Conservation (phyloP, 2,797 vertebrate genomes). For the Hyperoplus immaculatus region DNA sequence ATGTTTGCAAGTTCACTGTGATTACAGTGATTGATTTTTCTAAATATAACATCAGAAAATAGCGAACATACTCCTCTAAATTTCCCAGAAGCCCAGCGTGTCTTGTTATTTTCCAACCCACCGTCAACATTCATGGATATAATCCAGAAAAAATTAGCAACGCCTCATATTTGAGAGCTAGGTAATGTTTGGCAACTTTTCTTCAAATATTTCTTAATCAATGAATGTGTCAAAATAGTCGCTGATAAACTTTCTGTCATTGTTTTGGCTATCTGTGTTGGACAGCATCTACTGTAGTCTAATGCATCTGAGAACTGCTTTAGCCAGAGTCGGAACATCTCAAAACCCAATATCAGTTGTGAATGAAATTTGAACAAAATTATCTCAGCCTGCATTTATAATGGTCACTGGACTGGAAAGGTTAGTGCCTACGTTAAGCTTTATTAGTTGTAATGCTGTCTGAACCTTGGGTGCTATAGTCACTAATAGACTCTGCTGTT, state of each 20-base stretch:
- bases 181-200: too few species aligned
- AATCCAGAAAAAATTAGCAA: too few species aligned
- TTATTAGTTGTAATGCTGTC: constrained; percentile 8
- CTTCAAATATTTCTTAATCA: too few species aligned
- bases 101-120: background rate
- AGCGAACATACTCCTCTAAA: background rate
- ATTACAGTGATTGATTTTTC: background rate
- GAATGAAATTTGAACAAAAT: background rate
- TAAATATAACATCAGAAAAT: background rate
- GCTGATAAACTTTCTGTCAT: too few species aligned
- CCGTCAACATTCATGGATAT: background rate
- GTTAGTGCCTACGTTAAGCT: background rate
- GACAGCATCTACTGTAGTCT: too few species aligned
- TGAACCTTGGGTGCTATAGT: background rate
- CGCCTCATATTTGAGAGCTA: too few species aligned
- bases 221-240: too few species aligned
- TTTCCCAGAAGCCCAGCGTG: background rate
- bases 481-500: background rate
- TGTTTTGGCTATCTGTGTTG: too few species aligned
- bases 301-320: too few species aligned
- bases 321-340: too few species aligned
- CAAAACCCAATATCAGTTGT: too few species aligned
- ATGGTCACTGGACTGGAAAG: background rate
- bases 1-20: background rate
- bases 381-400: background rate